A percentile compares a stretch with the other conserved stretches of the same genome.
phyloP scores from a whole-genome alignment of 1,140 invertebrate species.

The Drosophila sechellia region DNA sequence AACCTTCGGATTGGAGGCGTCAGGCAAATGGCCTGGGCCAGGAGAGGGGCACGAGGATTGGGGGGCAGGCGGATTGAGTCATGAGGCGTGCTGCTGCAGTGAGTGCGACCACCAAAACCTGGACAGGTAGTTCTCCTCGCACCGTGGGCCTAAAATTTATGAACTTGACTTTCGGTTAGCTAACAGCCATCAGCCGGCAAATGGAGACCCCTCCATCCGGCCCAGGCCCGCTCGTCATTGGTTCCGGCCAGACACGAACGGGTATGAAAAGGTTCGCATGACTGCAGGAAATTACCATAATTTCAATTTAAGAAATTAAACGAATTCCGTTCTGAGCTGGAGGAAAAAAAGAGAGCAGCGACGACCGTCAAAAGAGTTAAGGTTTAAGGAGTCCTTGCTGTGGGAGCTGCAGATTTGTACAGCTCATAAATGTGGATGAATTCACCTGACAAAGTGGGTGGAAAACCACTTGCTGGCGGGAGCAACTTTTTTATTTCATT shows the following conservation, averaged over 20 bases:
- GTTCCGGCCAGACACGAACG: conserved; percentile 61
- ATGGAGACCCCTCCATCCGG: not conserved
- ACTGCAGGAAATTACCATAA: conserved; percentile 81
- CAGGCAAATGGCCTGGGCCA: not conserved
- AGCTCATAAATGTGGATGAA: no score
- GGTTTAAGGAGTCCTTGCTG: not conserved
- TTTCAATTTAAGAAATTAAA: conserved; percentile 83
- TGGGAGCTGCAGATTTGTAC: not conserved
- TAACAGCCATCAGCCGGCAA: conserved; percentile 16
- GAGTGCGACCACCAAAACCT: conserved; percentile 33
- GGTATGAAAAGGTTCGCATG: conserved; percentile 71
- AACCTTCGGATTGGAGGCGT: conserved; percentile 48
- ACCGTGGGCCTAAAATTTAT: conserved; percentile 64
- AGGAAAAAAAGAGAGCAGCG: conserved; percentile 60
- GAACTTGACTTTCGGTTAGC: conserved; percentile 74
- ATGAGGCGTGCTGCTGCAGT: conserved; percentile 33
- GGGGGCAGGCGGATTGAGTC: not conserved
- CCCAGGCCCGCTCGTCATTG: conserved; percentile 3
- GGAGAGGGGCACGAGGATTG: not conserved
- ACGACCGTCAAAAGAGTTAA: conserved; percentile 10
- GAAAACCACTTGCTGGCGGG: not conserved
- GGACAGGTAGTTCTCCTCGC: conserved; percentile 23
- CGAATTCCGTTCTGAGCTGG: conserved; percentile 56
- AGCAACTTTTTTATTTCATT: not conserved
- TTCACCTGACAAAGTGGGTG: not conserved